Conservation (phyloP, 37 sponge, comb jelly and placozoan species). For the Hormiphora californensis region DNA sequence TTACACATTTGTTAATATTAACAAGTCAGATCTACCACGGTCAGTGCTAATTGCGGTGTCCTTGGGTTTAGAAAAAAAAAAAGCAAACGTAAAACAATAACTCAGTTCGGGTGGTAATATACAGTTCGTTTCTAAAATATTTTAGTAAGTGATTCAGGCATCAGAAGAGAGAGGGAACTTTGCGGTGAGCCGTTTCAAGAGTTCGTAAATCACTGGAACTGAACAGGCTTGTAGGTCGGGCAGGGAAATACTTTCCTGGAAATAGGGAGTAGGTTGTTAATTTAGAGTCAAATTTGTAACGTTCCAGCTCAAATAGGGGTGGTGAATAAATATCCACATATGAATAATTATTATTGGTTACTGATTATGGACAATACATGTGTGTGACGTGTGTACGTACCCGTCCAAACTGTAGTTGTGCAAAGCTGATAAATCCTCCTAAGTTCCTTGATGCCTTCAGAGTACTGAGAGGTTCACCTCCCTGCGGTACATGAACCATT, state of each 20-base stretch:
- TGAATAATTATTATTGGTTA: not conserved
- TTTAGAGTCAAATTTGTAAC: too few relatives aligned
- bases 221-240: not conserved
- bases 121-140: too few relatives aligned
- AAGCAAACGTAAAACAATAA: too few relatives aligned
- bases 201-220: not conserved
- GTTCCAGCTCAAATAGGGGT: too few relatives aligned
- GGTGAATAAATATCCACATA: not conserved
- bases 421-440: not conserved
- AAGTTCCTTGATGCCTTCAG: not conserved
- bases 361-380: not conserved
- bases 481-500: not conserved
- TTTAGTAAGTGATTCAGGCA: too few relatives aligned
- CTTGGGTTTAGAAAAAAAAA: too few relatives aligned
- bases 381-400: too few relatives aligned
- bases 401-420: not conserved
- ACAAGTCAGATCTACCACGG: too few relatives aligned
- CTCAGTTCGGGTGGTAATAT: too few relatives aligned
- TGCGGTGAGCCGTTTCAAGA: not conserved
- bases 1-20: too few relatives aligned
- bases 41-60: too few relatives aligned
- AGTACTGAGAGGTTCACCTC: not conserved
- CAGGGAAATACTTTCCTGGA: not conserved
- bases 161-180: not conserved
- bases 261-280: too few relatives aligned